Percentiles rank a stretch among this genome's conserved stretches.
phyloP scores from a whole-genome alignment of 2,888 invertebrate species.

The Nomada hirtipes region DNA sequence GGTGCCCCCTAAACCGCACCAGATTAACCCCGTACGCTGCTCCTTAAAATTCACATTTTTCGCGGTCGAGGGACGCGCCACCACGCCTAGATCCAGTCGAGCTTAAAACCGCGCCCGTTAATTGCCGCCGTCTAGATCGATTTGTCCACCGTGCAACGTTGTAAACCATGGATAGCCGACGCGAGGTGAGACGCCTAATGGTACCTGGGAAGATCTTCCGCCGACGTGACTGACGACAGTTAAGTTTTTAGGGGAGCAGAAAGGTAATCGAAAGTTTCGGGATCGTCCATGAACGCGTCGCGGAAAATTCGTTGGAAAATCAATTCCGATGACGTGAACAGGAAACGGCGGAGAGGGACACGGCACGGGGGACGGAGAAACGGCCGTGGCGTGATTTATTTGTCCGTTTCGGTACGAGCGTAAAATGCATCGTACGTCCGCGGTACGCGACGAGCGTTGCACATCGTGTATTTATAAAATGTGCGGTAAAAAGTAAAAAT shows the following conservation, averaged over 20 bases:
- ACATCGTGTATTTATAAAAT: constrained; percentile 59
- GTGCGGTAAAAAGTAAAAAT: constrained; percentile 42
- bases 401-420: constrained; percentile 30
- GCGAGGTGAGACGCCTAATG: too few relatives aligned
- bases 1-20: constrained; percentile 37
- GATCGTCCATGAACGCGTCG: constrained; percentile 12
- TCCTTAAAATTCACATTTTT: constrained; percentile 40
- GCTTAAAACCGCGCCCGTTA: constrained; percentile 12
- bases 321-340: constrained; percentile 43
- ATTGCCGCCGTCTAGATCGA: constrained; percentile 2
- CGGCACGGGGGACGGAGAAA: background rate
- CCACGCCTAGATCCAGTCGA: background rate
- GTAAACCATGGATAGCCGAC: background rate
- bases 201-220: too few relatives aligned
- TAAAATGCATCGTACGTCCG: constrained; percentile 42
- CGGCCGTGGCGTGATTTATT: constrained; percentile 40
- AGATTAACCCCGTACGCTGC: constrained; percentile 26
- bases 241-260: background rate
- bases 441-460: constrained; percentile 3
- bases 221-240: background rate
- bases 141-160: background rate
- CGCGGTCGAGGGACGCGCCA: constrained; percentile 17
- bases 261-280: background rate
- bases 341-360: background rate
- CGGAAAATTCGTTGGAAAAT: constrained; percentile 28